Percentiles rank a stretch among this genome's conserved stretches.
Evolutionary conservation across 1,140 invertebrate genomes (phyloP).

Genomic region (Ceratina japonica): DNA sequence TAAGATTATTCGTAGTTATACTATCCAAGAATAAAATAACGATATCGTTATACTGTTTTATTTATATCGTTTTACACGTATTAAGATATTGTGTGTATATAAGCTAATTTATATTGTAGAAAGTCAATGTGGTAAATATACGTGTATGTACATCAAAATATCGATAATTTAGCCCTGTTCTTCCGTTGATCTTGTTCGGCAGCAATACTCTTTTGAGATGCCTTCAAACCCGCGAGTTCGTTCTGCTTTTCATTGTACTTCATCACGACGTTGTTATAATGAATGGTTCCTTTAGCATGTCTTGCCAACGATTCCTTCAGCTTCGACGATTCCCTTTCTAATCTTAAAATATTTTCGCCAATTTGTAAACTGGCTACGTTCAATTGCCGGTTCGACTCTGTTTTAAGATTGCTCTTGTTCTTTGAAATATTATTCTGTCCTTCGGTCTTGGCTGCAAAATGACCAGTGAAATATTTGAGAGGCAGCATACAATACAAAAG

Average conservation of each 20-base stretch:
- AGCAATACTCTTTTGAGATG: constrained; percentile 82
- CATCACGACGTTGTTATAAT: constrained; percentile 81
- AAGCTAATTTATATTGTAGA: constrained; percentile 26
- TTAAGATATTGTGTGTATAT: constrained; percentile 20
- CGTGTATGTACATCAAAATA: constrained; percentile 81
- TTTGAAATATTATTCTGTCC: constrained; percentile 66
- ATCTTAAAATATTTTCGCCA: constrained; percentile 84
- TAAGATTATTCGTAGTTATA: background rate
- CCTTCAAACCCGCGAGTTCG: constrained; percentile 82
- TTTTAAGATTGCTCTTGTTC: constrained; percentile 78
- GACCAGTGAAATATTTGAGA: constrained; percentile 11
- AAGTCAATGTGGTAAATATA: constrained; percentile 15
- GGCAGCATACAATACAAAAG: background rate
- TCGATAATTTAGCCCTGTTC: constrained; percentile 84
- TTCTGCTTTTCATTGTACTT: constrained; percentile 83
- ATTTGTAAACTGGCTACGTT: constrained; percentile 88
- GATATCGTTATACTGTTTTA: background rate
- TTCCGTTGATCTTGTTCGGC: constrained; percentile 86
- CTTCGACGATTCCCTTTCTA: constrained; percentile 84
- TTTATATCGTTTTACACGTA: constrained; percentile 29
- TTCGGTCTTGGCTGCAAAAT: constrained; percentile 59
- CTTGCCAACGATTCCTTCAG: constrained; percentile 83
- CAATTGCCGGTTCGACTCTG: constrained; percentile 83
- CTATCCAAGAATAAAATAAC: background rate
- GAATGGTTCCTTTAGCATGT: constrained; percentile 80